Evolutionary conservation across 1,140 invertebrate species (phyloP), one percentile per base, ranked within the genome.

Genomic region (Chlorops oryzae): DNA sequence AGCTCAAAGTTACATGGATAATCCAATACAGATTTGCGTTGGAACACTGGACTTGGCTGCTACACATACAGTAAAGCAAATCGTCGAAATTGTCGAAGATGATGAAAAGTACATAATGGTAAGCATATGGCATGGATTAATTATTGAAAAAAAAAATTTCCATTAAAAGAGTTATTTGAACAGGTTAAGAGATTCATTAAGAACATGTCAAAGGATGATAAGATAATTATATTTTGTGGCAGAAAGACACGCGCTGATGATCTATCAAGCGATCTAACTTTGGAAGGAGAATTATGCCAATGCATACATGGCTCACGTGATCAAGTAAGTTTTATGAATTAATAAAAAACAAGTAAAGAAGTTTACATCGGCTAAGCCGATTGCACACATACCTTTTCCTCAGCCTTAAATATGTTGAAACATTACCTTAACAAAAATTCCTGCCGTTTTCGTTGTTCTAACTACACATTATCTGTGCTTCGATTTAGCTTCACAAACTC

Each of bases 261-360:
- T 62, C 63, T 94, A n/a, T 78, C 87, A 0, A 85, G 86, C 63
- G 85, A 95, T 53, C 70, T 96, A 12, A 77, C 78, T 21, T 51
- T 93, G 17, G 72, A 76, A 43, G 81, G 81, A 1, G 77, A 90
- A 28, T 57, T 73, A 13, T 85, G 82, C 54, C 83, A 90, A 58
- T 83, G 86, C 50, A 86, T 96, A 53, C 91, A 95, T 75, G 91
- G 92, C n/a, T 86, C 88, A 61, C 79, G 89, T 49, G 90, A 93
- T 35, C 92, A 96, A 62, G 47, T 52, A 50, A 45, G 38, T 34
- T 27, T 24, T n/a, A n/a, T n/a, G n/a, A n/a, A n/a, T 10, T 45
- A 5, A 27, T 4, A 25, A n/a, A n/a, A n/a, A n/a, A n/a, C n/a
- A n/a, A n/a, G n/a, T n/a, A n/a, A n/a, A n/a, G n/a, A n/a, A n/a